Evolutionary conservation across 2,888 invertebrate species (phyloP).

Genomic region (Nemotelus nigrinus): DNA sequence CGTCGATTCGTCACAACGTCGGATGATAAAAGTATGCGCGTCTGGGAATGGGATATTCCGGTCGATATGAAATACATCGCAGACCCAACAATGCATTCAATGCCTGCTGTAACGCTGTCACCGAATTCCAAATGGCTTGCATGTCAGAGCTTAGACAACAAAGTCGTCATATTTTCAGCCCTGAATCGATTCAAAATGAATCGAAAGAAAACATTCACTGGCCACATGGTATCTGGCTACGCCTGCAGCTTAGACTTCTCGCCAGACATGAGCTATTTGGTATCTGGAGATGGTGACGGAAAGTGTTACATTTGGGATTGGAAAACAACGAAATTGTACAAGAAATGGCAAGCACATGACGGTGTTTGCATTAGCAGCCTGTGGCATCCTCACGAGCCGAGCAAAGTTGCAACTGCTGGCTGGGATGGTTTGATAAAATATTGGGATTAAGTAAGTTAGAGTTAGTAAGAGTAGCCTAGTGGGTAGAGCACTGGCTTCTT

Average conservation of each 20-base stretch:
- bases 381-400: slow-evolving; percentile 99
- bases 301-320: slow-evolving; percentile 99
- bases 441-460: slow-evolving; percentile 88
- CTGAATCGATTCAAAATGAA: slow-evolving; percentile 98
- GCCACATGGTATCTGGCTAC: slow-evolving; percentile 99
- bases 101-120: slow-evolving; percentile 94
- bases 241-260: slow-evolving; percentile 97
- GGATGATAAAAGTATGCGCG: slow-evolving; percentile 97
- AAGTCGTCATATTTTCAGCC: slow-evolving; percentile 97
- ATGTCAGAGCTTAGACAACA: slow-evolving; percentile 99
- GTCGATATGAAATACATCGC: slow-evolving; percentile 99
- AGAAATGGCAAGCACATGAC: slow-evolving; percentile 99
- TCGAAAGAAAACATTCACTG: slow-evolving; percentile 95
- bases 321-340: slow-evolving; percentile 98
- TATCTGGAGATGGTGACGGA: slow-evolving; percentile 98
- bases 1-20: slow-evolving; percentile 97
- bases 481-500: too few species aligned
- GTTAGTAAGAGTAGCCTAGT: too few species aligned
- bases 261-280: slow-evolving; percentile 98
- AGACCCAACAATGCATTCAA: slow-evolving; percentile 98
- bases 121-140: slow-evolving; percentile 99
- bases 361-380: slow-evolving; percentile 93
- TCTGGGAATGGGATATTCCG: slow-evolving; percentile 99
- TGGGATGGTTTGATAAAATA: slow-evolving; percentile 99
- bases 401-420: slow-evolving; percentile 95